Evolutionary conservation across 2,888 invertebrate genomes (phyloP).

Genomic region (Pheosia tremula): DNA sequence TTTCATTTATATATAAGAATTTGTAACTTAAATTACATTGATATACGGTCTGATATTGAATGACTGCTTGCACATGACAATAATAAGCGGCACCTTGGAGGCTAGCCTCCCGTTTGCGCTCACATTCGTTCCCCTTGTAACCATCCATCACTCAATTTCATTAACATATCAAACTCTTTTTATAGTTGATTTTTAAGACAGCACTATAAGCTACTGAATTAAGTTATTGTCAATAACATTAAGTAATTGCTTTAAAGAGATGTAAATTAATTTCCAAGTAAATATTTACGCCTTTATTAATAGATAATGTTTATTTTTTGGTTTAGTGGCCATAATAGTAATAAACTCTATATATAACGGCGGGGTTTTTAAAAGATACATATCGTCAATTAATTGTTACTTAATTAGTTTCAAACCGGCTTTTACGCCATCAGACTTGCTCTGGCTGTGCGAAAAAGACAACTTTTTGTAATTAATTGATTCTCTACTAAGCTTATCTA

Average conservation of each 20-base stretch:
- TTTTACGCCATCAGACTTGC: background rate
- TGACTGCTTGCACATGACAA: constrained; percentile 1
- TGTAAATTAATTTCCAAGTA: no score
- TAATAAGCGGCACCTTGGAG: background rate
- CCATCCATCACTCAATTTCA: background rate
- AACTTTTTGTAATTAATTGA: background rate
- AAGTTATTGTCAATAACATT: background rate
- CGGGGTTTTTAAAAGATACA: background rate
- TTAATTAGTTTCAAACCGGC: background rate
- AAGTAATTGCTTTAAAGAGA: no score
- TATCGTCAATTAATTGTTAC: background rate
- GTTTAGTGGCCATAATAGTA: no score
- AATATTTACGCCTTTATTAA: no score
- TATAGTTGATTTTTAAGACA: background rate
- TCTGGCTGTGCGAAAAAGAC: background rate
- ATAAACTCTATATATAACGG: no score
- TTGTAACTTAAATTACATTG: background rate
- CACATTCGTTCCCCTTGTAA: background rate
- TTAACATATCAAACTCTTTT: background rate
- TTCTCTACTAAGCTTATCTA: background rate
- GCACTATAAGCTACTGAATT: background rate
- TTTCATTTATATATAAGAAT: no score
- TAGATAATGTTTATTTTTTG: no score
- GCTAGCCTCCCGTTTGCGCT: background rate
- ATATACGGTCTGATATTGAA: background rate